Percentiles rank a stretch among this genome's conserved stretches.
phyloP scores from a whole-genome alignment of 2,113 vertebrate genomes.

The Zosterops borbonicus region DNA sequence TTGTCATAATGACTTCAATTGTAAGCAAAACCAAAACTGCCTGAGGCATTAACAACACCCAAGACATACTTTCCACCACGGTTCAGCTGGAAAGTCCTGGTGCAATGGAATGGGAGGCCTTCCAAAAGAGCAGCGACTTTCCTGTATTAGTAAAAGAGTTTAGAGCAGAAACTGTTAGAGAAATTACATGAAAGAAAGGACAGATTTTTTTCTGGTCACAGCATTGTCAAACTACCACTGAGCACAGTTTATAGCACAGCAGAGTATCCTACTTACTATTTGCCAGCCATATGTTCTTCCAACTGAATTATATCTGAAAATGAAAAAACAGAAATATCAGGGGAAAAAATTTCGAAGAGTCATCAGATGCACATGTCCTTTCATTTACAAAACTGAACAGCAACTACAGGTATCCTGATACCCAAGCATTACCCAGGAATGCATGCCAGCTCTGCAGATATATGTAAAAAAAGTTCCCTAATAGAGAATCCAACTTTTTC shows the following conservation, averaged over 20 bases:
- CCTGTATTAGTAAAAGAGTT: background rate
- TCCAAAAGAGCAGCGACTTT: background rate
- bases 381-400: background rate
- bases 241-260: rapidly evolving
- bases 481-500: background rate
- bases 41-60: background rate
- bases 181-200: background rate
- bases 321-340: background rate
- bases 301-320: background rate
- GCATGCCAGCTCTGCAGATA: rapidly evolving
- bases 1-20: background rate
- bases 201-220: background rate
- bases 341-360: background rate
- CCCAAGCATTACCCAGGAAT: rapidly evolving
- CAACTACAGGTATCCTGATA: background rate
- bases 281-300: background rate
- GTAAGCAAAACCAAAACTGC: background rate
- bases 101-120: background rate
- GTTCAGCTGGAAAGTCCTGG: background rate
- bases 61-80: background rate
- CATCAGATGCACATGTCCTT: background rate
- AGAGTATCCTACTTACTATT: background rate
- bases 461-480: too few relatives aligned
- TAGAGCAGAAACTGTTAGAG: background rate
- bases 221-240: background rate